Conservation (phyloP, 2,797 vertebrate species). For the Coendou prehensilis region DNA sequence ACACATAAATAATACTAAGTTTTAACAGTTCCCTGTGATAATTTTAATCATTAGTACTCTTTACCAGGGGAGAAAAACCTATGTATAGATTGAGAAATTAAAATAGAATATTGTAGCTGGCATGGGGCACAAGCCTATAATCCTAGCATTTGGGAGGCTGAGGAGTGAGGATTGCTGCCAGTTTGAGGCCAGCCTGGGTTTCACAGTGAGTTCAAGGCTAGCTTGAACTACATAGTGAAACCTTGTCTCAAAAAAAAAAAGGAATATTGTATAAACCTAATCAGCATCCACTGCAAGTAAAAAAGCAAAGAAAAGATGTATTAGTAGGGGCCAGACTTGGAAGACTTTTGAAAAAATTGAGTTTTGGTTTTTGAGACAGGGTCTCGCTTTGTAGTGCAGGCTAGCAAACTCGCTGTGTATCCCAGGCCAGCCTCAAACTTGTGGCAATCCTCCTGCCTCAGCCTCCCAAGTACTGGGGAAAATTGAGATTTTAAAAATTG, state of each 20-base stretch:
- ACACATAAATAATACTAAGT: not conserved
- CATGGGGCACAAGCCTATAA: not conserved
- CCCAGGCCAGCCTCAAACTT: not conserved
- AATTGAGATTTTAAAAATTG: constrained; percentile 29
- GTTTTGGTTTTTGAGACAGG: not conserved
- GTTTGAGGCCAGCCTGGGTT: not conserved
- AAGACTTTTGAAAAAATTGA: not conserved
- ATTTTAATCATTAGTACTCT: not conserved
- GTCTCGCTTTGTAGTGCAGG: not conserved
- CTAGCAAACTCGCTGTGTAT: not conserved
- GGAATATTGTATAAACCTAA: not conserved
- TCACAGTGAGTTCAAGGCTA: not conserved
- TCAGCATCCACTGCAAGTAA: not conserved
- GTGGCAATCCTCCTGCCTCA: not conserved
- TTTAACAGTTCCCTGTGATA: not conserved
- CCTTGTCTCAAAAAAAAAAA: not conserved
- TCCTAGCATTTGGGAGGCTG: not conserved
- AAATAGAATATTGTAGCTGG: not conserved
- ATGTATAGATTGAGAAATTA: constrained; percentile 32
- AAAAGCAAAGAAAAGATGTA: constrained; percentile 41
- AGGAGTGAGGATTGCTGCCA: not conserved
- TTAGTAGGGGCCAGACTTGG: not conserved
- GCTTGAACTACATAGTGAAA: not conserved
- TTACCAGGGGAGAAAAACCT: not conserved
- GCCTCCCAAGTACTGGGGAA: not conserved